Evolutionary conservation across 2,113 vertebrate genomes (phyloP), one percentile per base, ranked within the genome.

Genomic region (Choloepus hoffmanni): DNA sequence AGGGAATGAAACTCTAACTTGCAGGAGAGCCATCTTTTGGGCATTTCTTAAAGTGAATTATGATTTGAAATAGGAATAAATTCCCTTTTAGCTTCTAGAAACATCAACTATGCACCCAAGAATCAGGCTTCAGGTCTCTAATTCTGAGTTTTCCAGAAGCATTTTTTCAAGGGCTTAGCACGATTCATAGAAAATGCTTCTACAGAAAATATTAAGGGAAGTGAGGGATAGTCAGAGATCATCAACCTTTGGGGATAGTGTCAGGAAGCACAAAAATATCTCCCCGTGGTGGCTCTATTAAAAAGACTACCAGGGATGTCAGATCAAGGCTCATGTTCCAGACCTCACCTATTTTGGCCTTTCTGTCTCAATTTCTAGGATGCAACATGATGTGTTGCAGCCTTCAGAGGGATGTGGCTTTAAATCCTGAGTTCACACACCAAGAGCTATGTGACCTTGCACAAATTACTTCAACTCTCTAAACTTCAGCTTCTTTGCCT

Each of bases 1-100:
- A 95, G 67, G 68, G n/a, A 72, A 87, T 50, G n/a, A 77, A 76
- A 92, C 7, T 72, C 73, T 19, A 73, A n/a, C 13, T 36, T 50
- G 18, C 83, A 96, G 76, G 82, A 95, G 68, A 97, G 92, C 73
- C 85, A 73, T 94, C 92, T 98, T 97, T 77, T 93, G 70, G 96
- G 76, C 95, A 33, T 93, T 95, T 90, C 45, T 97, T 97, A 83
- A 93, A 96, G 85, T 95, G 85, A 65, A 82, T 95, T 97, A 86
- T 96, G 81, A 86, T 97, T 87, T 98, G 91, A 92, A 97, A 96
- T 93, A 88, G 67, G 93, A 96, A 85, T 67, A 95, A 96, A 90
- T 19, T 13, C 60, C 40, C 77, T 94, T 91, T 95, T 81, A 94
- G 62, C 43, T 73, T 7, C 74, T 85, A 96, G 90, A 95, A 97